Conservation (phyloP, 2,888 invertebrate genomes). For the Andrena minutula region DNA sequence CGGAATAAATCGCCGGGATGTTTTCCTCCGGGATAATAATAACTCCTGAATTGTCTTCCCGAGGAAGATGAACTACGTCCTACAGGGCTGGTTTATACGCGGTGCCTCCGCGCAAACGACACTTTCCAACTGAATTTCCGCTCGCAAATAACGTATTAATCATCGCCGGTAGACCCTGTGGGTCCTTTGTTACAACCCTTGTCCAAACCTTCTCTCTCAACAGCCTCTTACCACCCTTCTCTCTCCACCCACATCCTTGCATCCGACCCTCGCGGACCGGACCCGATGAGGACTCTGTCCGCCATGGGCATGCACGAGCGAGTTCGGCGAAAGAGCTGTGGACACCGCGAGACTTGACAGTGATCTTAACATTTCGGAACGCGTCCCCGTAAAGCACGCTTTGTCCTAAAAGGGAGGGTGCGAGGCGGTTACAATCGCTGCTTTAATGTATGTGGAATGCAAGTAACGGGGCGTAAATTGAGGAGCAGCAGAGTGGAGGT, state of each 20-base stretch:
- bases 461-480: neutral
- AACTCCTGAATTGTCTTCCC: conserved; percentile 19
- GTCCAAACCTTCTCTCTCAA: conserved; percentile 30
- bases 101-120: conserved; percentile 60
- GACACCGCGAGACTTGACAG: neutral
- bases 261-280: neutral
- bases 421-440: neutral
- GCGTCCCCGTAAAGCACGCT: neutral
- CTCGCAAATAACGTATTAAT: conserved; percentile 72
- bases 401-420: neutral
- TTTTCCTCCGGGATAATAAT: conserved; percentile 43
- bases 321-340: neutral
- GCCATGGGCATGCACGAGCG: conserved; percentile 9
- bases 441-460: neutral
- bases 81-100: conserved; percentile 41
- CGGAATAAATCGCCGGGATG: conserved; percentile 22
- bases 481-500: neutral
- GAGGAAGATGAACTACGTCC: conserved; percentile 43
- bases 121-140: conserved; percentile 70
- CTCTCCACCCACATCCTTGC: neutral
- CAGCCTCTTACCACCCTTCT: conserved; percentile 24
- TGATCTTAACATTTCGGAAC: neutral
- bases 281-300: neutral
- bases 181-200: conserved; percentile 45
- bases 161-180: conserved; percentile 53